Evolutionary conservation across 2,888 invertebrate species (phyloP).

Genomic region (Ellobium chinense): DNA sequence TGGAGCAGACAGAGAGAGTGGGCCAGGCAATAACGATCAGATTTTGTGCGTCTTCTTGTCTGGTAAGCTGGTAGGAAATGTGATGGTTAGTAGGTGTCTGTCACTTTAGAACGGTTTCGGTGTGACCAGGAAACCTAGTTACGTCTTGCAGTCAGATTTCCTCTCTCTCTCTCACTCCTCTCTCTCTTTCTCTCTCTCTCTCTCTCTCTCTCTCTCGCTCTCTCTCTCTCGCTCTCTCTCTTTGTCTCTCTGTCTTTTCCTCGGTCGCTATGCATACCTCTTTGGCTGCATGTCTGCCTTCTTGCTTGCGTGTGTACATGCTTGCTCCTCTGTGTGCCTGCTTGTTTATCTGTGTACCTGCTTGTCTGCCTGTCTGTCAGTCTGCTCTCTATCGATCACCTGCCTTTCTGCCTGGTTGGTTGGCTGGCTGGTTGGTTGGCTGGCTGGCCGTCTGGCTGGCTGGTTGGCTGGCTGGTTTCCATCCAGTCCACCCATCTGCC

Average conservation of each 20-base stretch:
- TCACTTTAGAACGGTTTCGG: no score
- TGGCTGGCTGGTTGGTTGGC: no score
- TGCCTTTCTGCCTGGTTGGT: no score
- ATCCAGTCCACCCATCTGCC: no score
- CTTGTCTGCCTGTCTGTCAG: neutral
- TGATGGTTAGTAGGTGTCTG: no score
- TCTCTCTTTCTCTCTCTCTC: neutral
- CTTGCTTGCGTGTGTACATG: neutral
- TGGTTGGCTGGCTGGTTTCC: no score
- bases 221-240: neutral
- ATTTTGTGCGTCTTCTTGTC: no score
- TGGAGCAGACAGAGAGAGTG: no score
- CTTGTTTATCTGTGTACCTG: neutral
- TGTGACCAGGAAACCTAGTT: no score
- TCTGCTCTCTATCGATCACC: neutral
- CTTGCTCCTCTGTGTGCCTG: neutral
- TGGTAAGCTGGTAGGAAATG: no score
- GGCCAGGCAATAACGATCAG: no score
- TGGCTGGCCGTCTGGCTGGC: no score
- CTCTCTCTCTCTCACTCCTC: conserved; percentile 2
- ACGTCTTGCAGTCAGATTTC: neutral
- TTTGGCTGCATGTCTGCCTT: neutral
- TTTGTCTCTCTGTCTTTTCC: neutral
- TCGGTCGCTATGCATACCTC: neutral
- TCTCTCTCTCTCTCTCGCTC: neutral